A percentile compares a stretch with the other conserved stretches of the same genome.
phyloP scores from a whole-genome alignment of 2,797 vertebrate species.

The Mergus octosetaceus region DNA sequence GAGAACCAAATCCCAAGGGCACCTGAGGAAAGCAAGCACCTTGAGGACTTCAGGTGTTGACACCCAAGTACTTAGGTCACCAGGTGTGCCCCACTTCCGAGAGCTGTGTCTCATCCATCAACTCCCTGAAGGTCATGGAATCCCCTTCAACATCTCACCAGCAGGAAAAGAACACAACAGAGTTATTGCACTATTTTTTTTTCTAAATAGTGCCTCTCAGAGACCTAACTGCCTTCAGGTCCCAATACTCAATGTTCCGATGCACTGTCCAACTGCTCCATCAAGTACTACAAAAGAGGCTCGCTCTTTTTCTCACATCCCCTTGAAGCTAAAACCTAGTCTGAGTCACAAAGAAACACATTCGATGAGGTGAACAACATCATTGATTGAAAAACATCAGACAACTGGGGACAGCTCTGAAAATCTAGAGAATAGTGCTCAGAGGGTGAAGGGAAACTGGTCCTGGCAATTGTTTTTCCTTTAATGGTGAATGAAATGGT shows the following conservation, averaged over 20 bases:
- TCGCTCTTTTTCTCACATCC: background rate
- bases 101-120: background rate
- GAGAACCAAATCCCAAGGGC: accelerated
- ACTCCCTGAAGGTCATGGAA: background rate
- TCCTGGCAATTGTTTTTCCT: background rate
- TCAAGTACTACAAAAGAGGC: background rate
- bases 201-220: background rate
- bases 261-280: background rate
- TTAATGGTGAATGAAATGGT: background rate
- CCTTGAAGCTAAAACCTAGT: background rate
- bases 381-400: background rate
- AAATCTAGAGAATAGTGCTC: background rate
- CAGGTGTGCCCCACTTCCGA: background rate
- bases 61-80: accelerated
- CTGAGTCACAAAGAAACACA: background rate
- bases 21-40: accelerated
- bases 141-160: background rate
- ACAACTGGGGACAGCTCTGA: background rate
- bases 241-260: accelerated
- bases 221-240: accelerated
- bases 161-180: background rate
- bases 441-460: background rate
- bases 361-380: background rate
- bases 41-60: background rate
- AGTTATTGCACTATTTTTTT: background rate